Base-by-base conservation (phyloP, 2,113 vertebrate genomes). In the Mesitornis unicolor region DNA sequence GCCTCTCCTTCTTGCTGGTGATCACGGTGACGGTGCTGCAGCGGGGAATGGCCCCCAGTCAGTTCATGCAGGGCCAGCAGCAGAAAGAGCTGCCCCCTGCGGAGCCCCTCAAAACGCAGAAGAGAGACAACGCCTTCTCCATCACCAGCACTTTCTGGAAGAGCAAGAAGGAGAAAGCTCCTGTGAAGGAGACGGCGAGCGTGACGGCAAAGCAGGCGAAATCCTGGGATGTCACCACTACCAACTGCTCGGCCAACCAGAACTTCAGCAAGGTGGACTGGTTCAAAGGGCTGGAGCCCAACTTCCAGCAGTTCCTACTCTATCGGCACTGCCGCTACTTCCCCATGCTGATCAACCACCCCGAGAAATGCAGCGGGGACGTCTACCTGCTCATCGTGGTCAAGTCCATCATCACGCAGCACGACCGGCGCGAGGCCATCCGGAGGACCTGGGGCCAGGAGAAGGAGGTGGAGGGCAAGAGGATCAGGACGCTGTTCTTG, bases 271-370 rank as follows among this genome's bases (percentile, higher is more conserved):
- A 97, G 19, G 85, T 97, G 59, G 83, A 98, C 25, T 99, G 99
- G 99, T 99, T 99, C 96, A 97, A 60, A 33, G 87, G 97, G 22
- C 94, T 99, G 84, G 99, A 99, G 93, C 95, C 95, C 9, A 99
- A 98, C 83, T 99, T 99, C 96, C 98, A 98, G 95, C 98, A 99
- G 97, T 99, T 99, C 45, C 85, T 99, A 57, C 97, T 98, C 22
- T 99, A 99, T 53, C 98, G 99, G 16, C 99, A 99, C 95, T 99
- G 99, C 84, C 98, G 99, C 1, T 99, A 98, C 95, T 99, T 99
- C 79, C 99, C 99, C 13, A 99, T 99, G 92, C 92, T 98, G 76
- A 96, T 99, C 71, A 99, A 99, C 94, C 99, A 99, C 96, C 99
- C 99, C 0, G 98, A 99, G 95, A 99, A 99, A 94, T 99, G 99